Evolutionary conservation across 37 sponge, comb jelly and placozoan genomes (phyloP), one percentile per base, ranked within the genome.

Genomic region (Ianthella basta): DNA sequence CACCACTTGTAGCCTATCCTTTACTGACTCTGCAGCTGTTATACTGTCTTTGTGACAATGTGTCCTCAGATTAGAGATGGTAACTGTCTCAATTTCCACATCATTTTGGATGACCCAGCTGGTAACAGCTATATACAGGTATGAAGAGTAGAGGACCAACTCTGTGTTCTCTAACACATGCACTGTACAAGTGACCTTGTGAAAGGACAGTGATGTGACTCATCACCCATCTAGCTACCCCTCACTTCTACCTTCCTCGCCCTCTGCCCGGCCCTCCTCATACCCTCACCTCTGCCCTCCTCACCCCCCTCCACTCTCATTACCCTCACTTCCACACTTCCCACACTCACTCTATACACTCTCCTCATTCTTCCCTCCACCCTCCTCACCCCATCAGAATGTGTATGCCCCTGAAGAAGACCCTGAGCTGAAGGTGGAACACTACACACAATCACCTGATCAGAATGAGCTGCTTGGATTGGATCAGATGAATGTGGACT

Each of bases 71-170:
- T 92, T 33, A 85, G 80, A 40, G 50, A 55, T 35, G 93, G 96
- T 16, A 60, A 91, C 50, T 56, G 36, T 38, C 35, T 94, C 1
- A 54, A 60, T 54, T 89, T 98, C 0, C 87, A 91, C 20, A 59
- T 98, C 4, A 86, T 96, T n/a, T 29, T 98, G 66, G 97, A 96
- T 83, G 99, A 98, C 67, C 99, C 99, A 36, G 95, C 95, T 56
- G 99, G 99, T 19, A 98, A 98, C 69, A 96, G 96, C 81, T 98
- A 92, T 77, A 82, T 98, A 0, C 97, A 95, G 82, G 96, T 95
- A 86, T n/a, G 56, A 30, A 13, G n/a, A n/a, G n/a, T n/a, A n/a
- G n/a, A n/a, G n/a, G n/a, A n/a, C n/a, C n/a, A n/a, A n/a, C n/a
- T n/a, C n/a, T n/a, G n/a, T n/a, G n/a, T n/a, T n/a, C n/a, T n/a